Evolutionary conservation across 2,113 vertebrate species (phyloP), one percentile per base, ranked within the genome.

Genomic region (Proterorhinus semilunaris): DNA sequence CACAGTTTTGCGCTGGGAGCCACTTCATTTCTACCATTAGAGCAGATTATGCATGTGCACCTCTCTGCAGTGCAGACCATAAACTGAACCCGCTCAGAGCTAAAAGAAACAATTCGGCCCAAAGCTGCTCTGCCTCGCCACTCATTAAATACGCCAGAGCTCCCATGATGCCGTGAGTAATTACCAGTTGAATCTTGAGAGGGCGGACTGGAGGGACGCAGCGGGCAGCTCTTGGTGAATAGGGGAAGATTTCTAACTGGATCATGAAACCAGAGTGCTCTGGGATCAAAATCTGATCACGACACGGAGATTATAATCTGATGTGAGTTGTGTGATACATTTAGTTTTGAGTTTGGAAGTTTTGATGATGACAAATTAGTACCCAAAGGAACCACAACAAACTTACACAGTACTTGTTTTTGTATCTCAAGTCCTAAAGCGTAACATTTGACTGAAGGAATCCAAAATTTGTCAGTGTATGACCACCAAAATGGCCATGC

Each of bases 161-260:
- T 89, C 88, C 84, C 84, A 83, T 81, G 81, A 90, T 87, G 87
- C 78, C 78, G 74, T 69, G 86, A 85, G 84, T 90, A 90, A 90
- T 90, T 90, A 91, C 81, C 68, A 84, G 82, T 72, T 64, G 68
- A 62, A 79, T 82, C 76, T 58, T 36, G 17, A 80, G 69, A 85
- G 76, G 68, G 15, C 77, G 69, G 81, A 83, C 87, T 79, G 15
- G 74, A 86, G 86, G 77, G 81, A 84, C 61, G 16, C 72, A 78
- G 52, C 67, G 74, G 74, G 49, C 66, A 71, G 72, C 66, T 58
- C 64, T 82, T 2, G 63, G 66, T 68, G 66, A 66, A 76, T 21
- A 64, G 49, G 69, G 74, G 75, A 53, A 58, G 62, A 67, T 59
- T 61, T 74, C 62, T 61, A 10, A 79, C 47, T 69, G 71, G 77